Evolutionary conservation across 2,797 vertebrate genomes (phyloP).

Genomic region (Melopsittacus undulatus): DNA sequence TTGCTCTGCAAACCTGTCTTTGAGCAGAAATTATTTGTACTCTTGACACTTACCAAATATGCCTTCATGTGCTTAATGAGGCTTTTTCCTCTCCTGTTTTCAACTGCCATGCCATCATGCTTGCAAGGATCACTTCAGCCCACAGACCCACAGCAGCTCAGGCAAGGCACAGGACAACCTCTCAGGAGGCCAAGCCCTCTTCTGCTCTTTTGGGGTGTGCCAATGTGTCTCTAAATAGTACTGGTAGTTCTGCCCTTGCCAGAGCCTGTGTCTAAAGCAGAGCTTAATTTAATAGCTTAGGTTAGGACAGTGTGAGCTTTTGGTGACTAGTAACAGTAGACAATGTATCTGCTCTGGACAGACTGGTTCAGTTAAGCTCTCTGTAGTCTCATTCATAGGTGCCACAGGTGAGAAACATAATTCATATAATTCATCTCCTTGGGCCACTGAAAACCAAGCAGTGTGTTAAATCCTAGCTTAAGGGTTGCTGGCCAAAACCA

Average conservation of each 20-base stretch:
- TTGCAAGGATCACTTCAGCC: neutral
- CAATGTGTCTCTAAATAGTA: neutral
- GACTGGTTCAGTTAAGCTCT: conserved; percentile 16
- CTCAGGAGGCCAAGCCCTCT: neutral
- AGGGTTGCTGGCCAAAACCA: neutral
- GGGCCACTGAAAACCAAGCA: neutral
- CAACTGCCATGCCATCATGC: neutral
- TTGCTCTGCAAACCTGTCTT: neutral
- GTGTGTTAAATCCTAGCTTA: neutral
- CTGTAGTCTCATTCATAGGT: neutral
- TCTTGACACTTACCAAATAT: neutral
- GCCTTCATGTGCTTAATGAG: neutral
- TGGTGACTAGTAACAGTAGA: conserved; percentile 3
- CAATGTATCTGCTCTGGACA: neutral
- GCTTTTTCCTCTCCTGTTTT: neutral
- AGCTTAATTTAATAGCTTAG: conserved; percentile 40
- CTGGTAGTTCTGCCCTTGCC: neutral
- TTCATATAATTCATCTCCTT: neutral
- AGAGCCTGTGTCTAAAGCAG: neutral
- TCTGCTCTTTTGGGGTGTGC: neutral
- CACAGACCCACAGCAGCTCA: neutral
- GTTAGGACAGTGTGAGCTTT: conserved; percentile 33
- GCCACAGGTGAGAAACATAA: neutral
- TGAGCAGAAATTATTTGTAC: neutral
- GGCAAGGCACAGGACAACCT: neutral